Evolutionary conservation across 2,888 invertebrate genomes (phyloP).

Genomic region (Melieria crassipennis): DNA sequence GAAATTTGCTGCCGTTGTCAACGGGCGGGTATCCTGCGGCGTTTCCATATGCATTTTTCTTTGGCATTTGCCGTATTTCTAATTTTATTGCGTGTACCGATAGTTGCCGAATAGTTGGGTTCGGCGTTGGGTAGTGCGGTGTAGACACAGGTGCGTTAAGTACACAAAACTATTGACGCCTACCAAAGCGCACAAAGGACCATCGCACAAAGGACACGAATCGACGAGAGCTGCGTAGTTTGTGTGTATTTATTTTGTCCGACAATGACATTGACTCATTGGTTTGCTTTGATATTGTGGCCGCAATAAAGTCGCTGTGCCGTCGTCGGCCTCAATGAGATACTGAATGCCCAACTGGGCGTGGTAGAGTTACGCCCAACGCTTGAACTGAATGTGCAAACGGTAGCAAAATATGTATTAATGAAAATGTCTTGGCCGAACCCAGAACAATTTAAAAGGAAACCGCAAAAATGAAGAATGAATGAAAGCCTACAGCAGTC

Average conservation of each 20-base stretch:
- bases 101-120: constrained; percentile 32
- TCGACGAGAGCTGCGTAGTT: too few species aligned
- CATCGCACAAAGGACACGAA: neutral
- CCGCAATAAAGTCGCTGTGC: neutral
- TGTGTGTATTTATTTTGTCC: too few species aligned
- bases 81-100: constrained; percentile 30
- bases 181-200: constrained; percentile 35
- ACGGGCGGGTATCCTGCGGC: neutral
- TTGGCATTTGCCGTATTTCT: neutral
- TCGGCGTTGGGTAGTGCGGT: constrained; percentile 12
- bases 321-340: neutral
- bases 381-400: too few species aligned
- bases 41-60: neutral
- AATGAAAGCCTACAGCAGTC: too few species aligned
- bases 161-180: constrained; percentile 48
- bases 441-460: too few species aligned
- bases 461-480: too few species aligned
- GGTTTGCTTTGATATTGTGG: neutral
- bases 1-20: constrained; percentile 31
- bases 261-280: too few species aligned
- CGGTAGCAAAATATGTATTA: too few species aligned
- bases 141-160: constrained; percentile 47
- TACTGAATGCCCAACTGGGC: neutral
- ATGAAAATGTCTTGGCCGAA: too few species aligned
- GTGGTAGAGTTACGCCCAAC: neutral